Evolutionary conservation across 2,888 invertebrate genomes (phyloP).

Genomic region (Drosophila ezoana): DNA sequence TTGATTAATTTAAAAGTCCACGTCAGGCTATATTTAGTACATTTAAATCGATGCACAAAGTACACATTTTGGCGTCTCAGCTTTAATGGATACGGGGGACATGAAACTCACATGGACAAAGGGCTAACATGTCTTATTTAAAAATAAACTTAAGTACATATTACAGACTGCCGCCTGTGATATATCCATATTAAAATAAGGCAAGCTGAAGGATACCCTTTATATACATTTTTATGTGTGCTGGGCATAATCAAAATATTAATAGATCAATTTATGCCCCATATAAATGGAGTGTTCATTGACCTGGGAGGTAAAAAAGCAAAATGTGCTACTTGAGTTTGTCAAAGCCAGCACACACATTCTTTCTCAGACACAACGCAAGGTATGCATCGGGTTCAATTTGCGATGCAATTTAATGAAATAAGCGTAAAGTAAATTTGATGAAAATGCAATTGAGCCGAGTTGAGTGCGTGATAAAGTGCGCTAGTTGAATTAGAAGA

Average conservation of each 20-base stretch:
- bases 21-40: too few species aligned
- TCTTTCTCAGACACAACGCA: background rate
- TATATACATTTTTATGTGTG: background rate
- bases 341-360: background rate
- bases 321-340: background rate
- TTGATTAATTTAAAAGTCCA: too few species aligned
- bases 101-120: too few species aligned
- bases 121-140: background rate
- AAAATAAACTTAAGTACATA: background rate
- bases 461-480: slow-evolving; percentile 29
- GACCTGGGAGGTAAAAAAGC: background rate
- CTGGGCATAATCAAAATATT: background rate
- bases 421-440: slow-evolving; percentile 12
- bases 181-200: background rate
- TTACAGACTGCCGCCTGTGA: background rate
- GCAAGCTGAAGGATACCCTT: background rate
- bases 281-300: slow-evolving; percentile 9
- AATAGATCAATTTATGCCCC: slow-evolving; percentile 2
- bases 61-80: too few species aligned
- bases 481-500: slow-evolving; percentile 46
- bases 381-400: slow-evolving; percentile 7
- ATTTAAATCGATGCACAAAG: too few species aligned
- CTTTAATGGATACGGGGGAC: too few species aligned
- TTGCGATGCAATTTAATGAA: slow-evolving; percentile 25
- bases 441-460: slow-evolving; percentile 18